These are phyloP conservation scores for Chiloscyllium punctatum DNA, from an alignment of 2,797 vertebrate species.

Conservation along the genomic window DNA sequence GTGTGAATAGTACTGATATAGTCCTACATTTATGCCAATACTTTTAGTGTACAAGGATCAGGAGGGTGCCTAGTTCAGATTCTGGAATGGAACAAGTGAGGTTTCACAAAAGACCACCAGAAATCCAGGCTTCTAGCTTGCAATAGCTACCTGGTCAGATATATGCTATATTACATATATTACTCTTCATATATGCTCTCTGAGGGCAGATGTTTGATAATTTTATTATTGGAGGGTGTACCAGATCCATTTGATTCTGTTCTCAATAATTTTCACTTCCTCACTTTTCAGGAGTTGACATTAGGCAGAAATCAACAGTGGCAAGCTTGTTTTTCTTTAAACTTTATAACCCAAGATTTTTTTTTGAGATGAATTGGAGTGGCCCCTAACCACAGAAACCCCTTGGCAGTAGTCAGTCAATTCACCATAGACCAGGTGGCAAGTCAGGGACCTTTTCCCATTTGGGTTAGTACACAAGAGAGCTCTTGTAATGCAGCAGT, in stretches of 20 bases:
- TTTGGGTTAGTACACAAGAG: too few species aligned
- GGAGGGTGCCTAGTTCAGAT: not conserved
- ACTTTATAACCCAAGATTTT: not conserved
- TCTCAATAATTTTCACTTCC: not conserved
- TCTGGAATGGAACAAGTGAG: not conserved
- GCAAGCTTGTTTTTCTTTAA: not conserved
- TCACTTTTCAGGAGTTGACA: not conserved
- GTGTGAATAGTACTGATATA: not conserved
- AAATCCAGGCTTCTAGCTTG: not conserved
- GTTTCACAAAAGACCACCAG: not conserved
- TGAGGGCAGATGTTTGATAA: not conserved
- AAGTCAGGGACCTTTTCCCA: not conserved
- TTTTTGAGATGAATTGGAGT: too few species aligned
- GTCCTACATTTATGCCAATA: not conserved
- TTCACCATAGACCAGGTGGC: not conserved
- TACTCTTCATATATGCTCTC: not conserved
- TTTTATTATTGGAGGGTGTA: not conserved
- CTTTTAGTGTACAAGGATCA: not conserved
- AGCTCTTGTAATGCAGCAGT: too few species aligned
- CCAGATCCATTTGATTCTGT: not conserved
- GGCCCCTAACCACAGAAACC: not conserved
- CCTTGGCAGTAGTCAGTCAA: not conserved
- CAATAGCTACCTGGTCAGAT: not conserved
- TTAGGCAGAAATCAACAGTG: not conserved
- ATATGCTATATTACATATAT: too few species aligned